Base-by-base conservation (phyloP, 2,888 invertebrate genomes). In the Petrolisthes manimaculis region DNA sequence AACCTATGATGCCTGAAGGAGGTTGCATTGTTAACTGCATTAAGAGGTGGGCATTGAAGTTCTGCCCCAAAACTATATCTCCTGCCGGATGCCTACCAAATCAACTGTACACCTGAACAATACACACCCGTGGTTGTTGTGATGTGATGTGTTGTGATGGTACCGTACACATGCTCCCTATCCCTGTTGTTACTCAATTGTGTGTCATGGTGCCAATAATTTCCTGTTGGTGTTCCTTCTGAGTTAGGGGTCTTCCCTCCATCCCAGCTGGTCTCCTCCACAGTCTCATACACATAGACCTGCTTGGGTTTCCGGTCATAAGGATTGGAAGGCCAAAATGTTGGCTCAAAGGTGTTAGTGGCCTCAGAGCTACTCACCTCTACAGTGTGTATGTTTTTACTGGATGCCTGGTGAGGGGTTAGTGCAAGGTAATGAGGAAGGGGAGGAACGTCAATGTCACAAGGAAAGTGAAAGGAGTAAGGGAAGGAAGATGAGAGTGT, bases 321-420 rank as follows among this genome's bases (percentile, higher is more conserved):
- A 14, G 81, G 71, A 37, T 79, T 81, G 82, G 53, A 54, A 3
- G 21, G 77, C 88, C 84, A 84, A 4, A 74, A 61, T 5, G 71
- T 81, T n/a, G 81, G 14, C 53, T 88, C 84, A 81, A 61, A 84
- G 18, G 82, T 81, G 74, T 84, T 81, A 67, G 84, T 81, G 18
- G 84, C 79, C 61, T 90, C 90, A 61, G 79, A 77, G 69, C 89
- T 90, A 5, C 84, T 89, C 77, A 89, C 83, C 74, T 90, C 90
- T 61, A 90, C 89, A 5, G 90, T 90, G 84, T 90, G 90, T 67
- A 90, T 90, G 84, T 90, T 90, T 81, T 82, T 89, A 80, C 90
- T 90, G n/a, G 89, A 89, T 5, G 90, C 86, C 89, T 89, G 69
- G 9, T n/a, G 21, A 69, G 74, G 51, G 37, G 61, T 24, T 5